Percentiles rank a stretch among this genome's conserved stretches.
Conservation (phyloP, 2,113 vertebrate genomes). For the Apodemus speciosus region DNA sequence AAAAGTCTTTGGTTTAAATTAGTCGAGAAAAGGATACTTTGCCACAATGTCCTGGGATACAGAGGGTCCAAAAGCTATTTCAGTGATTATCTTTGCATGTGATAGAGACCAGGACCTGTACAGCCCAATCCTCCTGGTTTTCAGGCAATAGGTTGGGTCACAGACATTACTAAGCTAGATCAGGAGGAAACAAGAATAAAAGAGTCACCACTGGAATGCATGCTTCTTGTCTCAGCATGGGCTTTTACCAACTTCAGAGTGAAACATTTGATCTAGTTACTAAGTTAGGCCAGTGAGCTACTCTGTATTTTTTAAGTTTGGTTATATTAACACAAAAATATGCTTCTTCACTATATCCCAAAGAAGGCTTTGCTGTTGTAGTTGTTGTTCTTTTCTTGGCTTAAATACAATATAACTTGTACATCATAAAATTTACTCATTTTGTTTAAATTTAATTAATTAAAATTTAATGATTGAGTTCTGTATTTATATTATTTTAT, state of each 20-base stretch:
- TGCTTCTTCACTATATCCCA: neutral
- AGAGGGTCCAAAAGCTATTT: slow-evolving; percentile 2
- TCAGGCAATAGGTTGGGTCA: neutral
- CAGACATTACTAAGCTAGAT: neutral
- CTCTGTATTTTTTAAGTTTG: neutral
- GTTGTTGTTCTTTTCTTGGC: neutral
- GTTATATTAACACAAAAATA: neutral
- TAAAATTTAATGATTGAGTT: neutral
- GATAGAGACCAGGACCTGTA: neutral
- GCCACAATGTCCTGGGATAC: slow-evolving; percentile 7
- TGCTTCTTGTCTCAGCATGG: neutral
- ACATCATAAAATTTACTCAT: neutral
- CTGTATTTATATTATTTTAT: neutral
- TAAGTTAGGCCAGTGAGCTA: neutral
- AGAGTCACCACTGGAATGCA: neutral
- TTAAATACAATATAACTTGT: neutral
- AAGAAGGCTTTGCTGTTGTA: neutral
- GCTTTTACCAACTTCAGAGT: neutral
- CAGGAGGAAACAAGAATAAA: neutral
- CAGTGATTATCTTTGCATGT: slow-evolving; percentile 28
- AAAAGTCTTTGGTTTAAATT: slow-evolving; percentile 56
- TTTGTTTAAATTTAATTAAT: slow-evolving; percentile 31
- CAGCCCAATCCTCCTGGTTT: neutral
- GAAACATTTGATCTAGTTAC: neutral
- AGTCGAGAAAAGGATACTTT: slow-evolving; percentile 28